A percentile compares a stretch with the other conserved stretches of the same genome.
Evolutionary conservation across 1,140 invertebrate genomes (phyloP).

Genomic region (Drosophila erecta): DNA sequence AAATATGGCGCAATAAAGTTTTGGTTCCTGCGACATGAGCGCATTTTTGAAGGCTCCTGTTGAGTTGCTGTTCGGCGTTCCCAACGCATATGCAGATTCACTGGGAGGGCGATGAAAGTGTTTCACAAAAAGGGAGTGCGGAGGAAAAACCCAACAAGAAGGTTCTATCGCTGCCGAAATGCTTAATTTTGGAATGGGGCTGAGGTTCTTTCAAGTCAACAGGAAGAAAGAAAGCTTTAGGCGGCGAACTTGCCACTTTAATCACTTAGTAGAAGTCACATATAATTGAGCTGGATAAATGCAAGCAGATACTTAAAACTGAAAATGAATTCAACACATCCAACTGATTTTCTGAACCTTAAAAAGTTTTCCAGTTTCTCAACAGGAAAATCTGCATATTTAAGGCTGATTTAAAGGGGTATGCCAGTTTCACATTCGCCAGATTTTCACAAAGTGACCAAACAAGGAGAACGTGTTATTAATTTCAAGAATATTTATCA

Average conservation of each 20-base stretch:
- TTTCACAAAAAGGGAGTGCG: neutral
- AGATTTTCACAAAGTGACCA: no score
- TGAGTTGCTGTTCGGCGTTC: conserved; percentile 42
- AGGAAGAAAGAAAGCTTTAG: neutral
- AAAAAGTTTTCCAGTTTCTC: no score
- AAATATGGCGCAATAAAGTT: conserved; percentile 77
- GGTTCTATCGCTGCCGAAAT: conserved; percentile 58
- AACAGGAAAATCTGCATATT: no score
- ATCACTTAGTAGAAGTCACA: neutral
- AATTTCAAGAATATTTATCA: no score
- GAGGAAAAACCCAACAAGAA: neutral
- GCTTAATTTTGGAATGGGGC: conserved; percentile 67
- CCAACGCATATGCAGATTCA: conserved; percentile 18
- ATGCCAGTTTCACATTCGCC: no score
- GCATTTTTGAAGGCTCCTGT: conserved; percentile 73
- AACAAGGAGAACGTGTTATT: no score
- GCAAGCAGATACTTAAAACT: neutral
- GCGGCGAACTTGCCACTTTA: neutral
- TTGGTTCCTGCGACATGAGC: conserved; percentile 60
- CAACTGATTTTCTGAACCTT: no score
- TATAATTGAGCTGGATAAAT: neutral
- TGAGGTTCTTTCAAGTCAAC: conserved; percentile 53
- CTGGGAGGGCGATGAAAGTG: neutral
- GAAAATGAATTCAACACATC: no score
- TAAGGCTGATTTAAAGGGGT: no score